Conservation (phyloP, 2,113 vertebrate species). For the Tragulus kanchil region DNA sequence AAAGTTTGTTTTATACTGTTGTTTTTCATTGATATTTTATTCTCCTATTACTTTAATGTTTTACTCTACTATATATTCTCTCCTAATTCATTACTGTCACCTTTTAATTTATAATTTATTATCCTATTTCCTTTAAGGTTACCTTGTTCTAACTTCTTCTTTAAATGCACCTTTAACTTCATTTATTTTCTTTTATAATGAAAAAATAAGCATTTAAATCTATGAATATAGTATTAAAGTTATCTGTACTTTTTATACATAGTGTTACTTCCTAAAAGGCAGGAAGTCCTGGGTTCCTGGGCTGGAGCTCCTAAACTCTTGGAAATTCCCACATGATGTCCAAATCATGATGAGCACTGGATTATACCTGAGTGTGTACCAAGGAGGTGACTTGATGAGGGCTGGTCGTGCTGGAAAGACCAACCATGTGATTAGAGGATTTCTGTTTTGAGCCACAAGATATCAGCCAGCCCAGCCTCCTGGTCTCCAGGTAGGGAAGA, state of each 20-base stretch:
- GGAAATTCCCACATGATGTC: not conserved
- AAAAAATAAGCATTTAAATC: not conserved
- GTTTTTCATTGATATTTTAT: slow-evolving; percentile 17
- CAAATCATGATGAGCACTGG: too few relatives aligned
- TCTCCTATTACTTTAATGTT: not conserved
- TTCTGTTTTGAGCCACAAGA: not conserved
- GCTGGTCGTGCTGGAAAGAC: not conserved
- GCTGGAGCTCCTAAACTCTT: not conserved
- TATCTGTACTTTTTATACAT: not conserved
- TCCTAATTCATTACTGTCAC: not conserved
- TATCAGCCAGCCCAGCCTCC: not conserved
- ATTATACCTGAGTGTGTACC: not conserved
- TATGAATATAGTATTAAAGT: not conserved
- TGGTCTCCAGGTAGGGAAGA: not conserved
- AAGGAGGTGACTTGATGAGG: not conserved
- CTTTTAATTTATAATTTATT: slow-evolving; percentile 4
- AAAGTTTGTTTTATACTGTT: too few relatives aligned
- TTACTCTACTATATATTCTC: not conserved
- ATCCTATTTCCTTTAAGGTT: not conserved
- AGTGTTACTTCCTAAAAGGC: not conserved
- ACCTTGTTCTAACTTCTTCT: not conserved
- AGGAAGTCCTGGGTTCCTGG: not conserved
- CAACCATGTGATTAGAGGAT: not conserved
- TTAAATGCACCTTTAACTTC: not conserved
- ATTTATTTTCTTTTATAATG: not conserved